phyloP scores from a whole-genome alignment of 2,888 invertebrate species.

The Dryadula phaetusa region DNA sequence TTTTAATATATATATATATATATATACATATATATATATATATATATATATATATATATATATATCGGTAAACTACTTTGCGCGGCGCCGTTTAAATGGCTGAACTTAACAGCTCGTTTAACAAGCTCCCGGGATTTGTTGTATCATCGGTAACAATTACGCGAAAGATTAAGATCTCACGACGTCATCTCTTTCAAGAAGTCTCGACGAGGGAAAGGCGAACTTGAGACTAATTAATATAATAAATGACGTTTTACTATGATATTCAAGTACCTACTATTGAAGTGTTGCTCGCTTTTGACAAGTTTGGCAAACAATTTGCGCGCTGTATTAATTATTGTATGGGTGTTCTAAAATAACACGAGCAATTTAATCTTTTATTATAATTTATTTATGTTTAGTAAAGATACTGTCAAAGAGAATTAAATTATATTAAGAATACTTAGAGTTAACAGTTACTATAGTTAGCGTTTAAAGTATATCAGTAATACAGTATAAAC shows the following conservation, averaged over 20 bases:
- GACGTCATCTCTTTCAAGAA: constrained; percentile 59
- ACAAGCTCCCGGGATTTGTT: constrained; percentile 58
- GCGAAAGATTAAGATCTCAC: constrained; percentile 67
- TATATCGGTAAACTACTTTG: constrained; percentile 34
- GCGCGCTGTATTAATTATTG: not conserved
- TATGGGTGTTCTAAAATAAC: not conserved
- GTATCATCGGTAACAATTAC: constrained; percentile 68
- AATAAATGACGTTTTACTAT: constrained; percentile 28
- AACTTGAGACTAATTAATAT: constrained; percentile 42
- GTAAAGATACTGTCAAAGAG: no score
- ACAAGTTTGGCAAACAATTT: constrained; percentile 12
- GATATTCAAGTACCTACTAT: constrained; percentile 8
- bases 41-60: no score
- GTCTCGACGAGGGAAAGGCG: constrained; percentile 37
- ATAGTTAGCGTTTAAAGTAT: no score
- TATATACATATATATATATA: no score
- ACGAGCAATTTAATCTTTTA: not conserved
- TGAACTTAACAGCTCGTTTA: constrained; percentile 74
- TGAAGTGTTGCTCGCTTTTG: constrained; percentile 15
- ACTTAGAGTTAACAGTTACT: not conserved
- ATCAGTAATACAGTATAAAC: not conserved
- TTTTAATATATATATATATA: no score
- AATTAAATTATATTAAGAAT: no score
- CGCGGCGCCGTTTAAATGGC: constrained; percentile 57
- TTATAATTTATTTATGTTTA: not conserved